phyloP scores from a whole-genome alignment of 1,140 invertebrate species.

The Hylaeus volcanicus region DNA sequence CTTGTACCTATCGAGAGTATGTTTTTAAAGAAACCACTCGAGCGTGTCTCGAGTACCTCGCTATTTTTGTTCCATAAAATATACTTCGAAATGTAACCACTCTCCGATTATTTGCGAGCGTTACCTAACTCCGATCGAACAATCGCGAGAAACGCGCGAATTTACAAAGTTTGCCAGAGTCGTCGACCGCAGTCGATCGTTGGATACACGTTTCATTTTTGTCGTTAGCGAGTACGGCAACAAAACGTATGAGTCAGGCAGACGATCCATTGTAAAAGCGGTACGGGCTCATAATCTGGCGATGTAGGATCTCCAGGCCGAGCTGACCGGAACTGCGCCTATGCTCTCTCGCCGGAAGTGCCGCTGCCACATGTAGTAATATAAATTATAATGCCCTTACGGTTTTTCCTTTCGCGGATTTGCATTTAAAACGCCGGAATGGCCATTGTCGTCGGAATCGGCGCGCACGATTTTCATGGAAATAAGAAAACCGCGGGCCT shows the following conservation, averaged over 20 bases:
- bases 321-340: constrained; percentile 80
- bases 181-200: not conserved
- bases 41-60: too few relatives aligned
- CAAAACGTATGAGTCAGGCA: constrained; percentile 74
- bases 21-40: too few relatives aligned
- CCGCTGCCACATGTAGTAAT: constrained; percentile 80
- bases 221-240: constrained; percentile 42
- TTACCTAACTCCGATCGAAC: too few relatives aligned
- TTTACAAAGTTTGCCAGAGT: too few relatives aligned
- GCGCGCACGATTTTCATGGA: constrained; percentile 72
- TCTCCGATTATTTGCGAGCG: too few relatives aligned
- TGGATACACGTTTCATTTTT: constrained; percentile 3
- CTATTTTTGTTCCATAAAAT: too few relatives aligned
- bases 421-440: constrained; percentile 76
- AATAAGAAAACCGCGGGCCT: constrained; percentile 64
- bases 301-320: constrained; percentile 78
- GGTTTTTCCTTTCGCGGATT: constrained; percentile 78
- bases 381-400: constrained; percentile 81
- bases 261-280: constrained; percentile 78
- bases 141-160: not conserved
- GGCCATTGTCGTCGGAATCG: constrained; percentile 71
- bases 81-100: too few relatives aligned
- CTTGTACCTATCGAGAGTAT: too few relatives aligned
- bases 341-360: constrained; percentile 79
- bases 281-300: constrained; percentile 78